Percentiles rank a stretch among this genome's conserved stretches.
phyloP scores from a whole-genome alignment of 1,140 invertebrate genomes.

The Centruroides sculpturatus region DNA sequence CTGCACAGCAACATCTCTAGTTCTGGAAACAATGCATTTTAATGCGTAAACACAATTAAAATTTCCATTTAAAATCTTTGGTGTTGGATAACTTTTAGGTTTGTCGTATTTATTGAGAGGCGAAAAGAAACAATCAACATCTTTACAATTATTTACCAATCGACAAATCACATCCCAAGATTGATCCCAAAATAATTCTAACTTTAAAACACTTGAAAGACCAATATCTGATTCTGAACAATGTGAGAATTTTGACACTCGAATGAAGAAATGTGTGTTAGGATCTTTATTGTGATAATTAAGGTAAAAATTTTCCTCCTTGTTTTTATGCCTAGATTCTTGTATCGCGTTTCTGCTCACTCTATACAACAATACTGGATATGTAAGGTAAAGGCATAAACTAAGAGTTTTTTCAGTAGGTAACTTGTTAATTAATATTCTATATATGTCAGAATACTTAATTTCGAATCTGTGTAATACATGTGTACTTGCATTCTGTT shows the following conservation, averaged over 20 bases:
- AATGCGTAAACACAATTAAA: background rate
- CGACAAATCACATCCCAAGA: no score
- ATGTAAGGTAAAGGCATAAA: background rate
- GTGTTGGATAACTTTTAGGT: background rate
- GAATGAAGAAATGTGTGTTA: background rate
- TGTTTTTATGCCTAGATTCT: background rate
- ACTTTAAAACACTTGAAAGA: background rate
- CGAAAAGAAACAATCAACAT: no score
- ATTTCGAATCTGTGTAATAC: conserved; percentile 1
- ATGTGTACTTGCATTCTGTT: conserved; percentile 2
- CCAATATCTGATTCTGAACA: background rate
- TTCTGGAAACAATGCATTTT: background rate
- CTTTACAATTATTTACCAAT: no score
- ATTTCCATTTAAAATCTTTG: background rate
- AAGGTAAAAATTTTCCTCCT: no score
- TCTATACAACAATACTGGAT: background rate
- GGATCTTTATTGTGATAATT: background rate
- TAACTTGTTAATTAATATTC: background rate
- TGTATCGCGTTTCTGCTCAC: background rate
- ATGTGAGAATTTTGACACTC: background rate
- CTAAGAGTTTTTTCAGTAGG: background rate
- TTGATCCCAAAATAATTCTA: no score
- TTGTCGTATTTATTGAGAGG: no score
- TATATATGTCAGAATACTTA: background rate
- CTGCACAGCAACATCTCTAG: background rate